Evolutionary conservation across 2,888 invertebrate genomes (phyloP).

Genomic region (Tanaodytes sp.): DNA sequence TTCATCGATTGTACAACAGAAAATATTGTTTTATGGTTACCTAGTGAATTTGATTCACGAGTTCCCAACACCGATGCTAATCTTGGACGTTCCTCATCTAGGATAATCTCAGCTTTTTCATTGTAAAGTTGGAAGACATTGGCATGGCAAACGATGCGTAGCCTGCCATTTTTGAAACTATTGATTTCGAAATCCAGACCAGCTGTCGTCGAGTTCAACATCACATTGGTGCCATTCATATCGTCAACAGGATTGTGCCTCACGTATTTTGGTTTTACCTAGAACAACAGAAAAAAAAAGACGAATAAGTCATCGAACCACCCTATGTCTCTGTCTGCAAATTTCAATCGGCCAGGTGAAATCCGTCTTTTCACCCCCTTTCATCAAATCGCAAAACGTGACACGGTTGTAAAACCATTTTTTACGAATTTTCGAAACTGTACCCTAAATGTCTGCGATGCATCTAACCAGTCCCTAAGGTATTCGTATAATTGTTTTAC

Average conservation of each 20-base stretch:
- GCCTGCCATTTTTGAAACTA: conserved; percentile 79
- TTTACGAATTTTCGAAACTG: too few relatives aligned
- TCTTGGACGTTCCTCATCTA: conserved; percentile 84
- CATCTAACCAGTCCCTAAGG: too few relatives aligned
- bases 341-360: too few relatives aligned
- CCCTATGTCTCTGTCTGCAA: too few relatives aligned
- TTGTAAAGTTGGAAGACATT: conserved; percentile 81
- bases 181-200: conserved; percentile 80
- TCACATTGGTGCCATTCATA: conserved; percentile 59
- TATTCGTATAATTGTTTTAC: conserved; percentile 19
- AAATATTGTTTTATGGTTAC: conserved; percentile 50
- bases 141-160: conserved; percentile 80
- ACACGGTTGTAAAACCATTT: too few relatives aligned
- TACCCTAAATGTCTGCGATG: too few relatives aligned
- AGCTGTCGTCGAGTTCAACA: conserved; percentile 67
- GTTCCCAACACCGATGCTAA: conserved; percentile 84
- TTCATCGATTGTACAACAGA: too few relatives aligned
- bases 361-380: too few relatives aligned
- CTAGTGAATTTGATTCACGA: conserved; percentile 75
- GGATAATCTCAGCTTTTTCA: conserved; percentile 77
- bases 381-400: too few relatives aligned
- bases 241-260: conserved; percentile 54
- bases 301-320: too few relatives aligned
- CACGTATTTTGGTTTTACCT: conserved; percentile 70
- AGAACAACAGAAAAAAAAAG: conserved; percentile 21